These are phyloP conservation scores for Drosophila nigromelanica DNA, from an alignment of 1,140 invertebrate genomes.

Conservation along the genomic window DNA sequence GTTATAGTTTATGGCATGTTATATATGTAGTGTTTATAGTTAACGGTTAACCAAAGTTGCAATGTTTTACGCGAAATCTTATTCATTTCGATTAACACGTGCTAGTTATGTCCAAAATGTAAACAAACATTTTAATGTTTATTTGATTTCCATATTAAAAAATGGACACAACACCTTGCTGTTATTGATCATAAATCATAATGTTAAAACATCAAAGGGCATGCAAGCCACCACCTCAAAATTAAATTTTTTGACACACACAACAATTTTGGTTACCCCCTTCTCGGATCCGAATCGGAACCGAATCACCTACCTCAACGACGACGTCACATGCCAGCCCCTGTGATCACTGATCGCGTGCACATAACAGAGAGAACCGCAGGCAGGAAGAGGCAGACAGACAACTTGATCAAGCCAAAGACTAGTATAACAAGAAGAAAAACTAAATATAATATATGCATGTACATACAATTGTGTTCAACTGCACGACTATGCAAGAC, in stretches of 20 bases:
- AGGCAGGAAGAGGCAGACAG: slow-evolving; percentile 21
- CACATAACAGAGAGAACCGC: slow-evolving; percentile 34
- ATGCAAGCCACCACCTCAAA: slow-evolving; percentile 4
- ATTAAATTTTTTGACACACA: neutral
- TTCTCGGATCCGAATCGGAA: neutral
- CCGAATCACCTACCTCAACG: slow-evolving; percentile 19
- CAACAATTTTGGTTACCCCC: slow-evolving; percentile 11
- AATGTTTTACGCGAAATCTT: no score
- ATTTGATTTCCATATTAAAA: slow-evolving; percentile 21
- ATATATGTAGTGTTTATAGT: no score
- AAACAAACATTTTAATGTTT: slow-evolving; percentile 50
- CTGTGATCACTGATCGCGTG: slow-evolving; percentile 56
- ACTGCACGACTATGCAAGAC: slow-evolving; percentile 2
- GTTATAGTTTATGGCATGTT: no score
- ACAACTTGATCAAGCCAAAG: slow-evolving; percentile 65
- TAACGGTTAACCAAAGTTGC: no score
- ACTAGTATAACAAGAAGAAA: slow-evolving; percentile 11
- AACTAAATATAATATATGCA: slow-evolving; percentile 21
- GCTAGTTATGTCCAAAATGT: slow-evolving; percentile 32
- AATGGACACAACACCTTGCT: slow-evolving; percentile 1
- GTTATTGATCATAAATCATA: slow-evolving; percentile 59
- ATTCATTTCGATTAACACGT: slow-evolving; percentile 7
- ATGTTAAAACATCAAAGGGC: slow-evolving; percentile 46
- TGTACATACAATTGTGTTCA: slow-evolving; percentile 4
- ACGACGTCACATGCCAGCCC: slow-evolving; percentile 53